Base-by-base conservation (phyloP, 2,797 vertebrate species). In the Melanotaenia boesemani region DNA sequence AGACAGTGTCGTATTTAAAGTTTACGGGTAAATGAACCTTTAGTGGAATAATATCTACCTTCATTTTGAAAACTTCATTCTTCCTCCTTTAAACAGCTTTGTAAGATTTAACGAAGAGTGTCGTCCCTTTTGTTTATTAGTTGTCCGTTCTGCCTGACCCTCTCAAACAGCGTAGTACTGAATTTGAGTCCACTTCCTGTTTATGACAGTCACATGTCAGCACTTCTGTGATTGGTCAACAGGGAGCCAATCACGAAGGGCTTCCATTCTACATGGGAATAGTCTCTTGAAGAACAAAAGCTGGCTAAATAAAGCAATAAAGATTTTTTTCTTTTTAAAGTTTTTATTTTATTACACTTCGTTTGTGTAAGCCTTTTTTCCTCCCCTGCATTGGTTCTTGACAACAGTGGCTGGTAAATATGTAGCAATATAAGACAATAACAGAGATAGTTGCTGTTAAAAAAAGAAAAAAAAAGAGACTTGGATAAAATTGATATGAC, bases 371-470 rank as follows among this genome's bases (percentile, higher is more conserved):
- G 82, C 54, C 79, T 86, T 86, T 85, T 88, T 87, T 34, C 18
- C 57, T 30, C n/a, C 36, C 62, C 58, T 82, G 67, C 88, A 88
- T 87, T 82, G 59, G 6, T 74, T 86, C 83, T 88, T 90, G 78
- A 92, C 88, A 88, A 92, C 79, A 73, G 86, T 89, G 91, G 79
- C 79, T 76, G 66, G 64, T 84, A 77, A 83, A 79, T 80, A 85
- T 86, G 78, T 64, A 68, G 83, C 68, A 74, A 72, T 75, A 77
- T 26, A 54, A 86, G 48, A 84, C 63, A 86, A 80, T 70, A 83
- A 79, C 71, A 63, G 69, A 46, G 56, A 73, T 13, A 52, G 54
- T 36, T 84, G 68, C 57, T 37, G 46, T 63, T 6, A 30, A 39
- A 13, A 46, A 4, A 26, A 18, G 6, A 63, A 69, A 71, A 84